Conservation (phyloP, 2,113 vertebrate species). For the Calonectris borealis region DNA sequence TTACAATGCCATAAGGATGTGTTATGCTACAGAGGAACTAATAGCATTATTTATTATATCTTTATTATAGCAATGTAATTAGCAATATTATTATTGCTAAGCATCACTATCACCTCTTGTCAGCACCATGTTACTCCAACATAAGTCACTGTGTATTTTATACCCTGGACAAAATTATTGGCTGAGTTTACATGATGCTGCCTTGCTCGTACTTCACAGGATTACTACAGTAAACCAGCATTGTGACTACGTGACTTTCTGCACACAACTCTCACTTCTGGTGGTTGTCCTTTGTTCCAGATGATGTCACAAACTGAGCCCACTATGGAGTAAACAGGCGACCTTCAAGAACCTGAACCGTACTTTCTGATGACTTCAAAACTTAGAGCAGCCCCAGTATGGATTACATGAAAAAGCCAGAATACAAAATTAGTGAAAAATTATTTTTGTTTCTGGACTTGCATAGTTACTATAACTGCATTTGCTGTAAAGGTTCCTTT, state of each 20-base stretch:
- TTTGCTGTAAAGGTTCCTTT: not conserved
- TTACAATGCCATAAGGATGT: conserved; percentile 59
- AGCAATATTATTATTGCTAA: conserved; percentile 64
- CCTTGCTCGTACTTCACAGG: not conserved
- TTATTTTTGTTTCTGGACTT: not conserved
- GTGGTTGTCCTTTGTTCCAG: not conserved
- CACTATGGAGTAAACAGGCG: not conserved
- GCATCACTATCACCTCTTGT: conserved; percentile 56
- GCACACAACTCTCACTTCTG: not conserved
- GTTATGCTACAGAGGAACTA: conserved; percentile 47
- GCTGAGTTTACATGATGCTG: conserved; percentile 11
- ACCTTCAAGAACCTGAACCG: not conserved
- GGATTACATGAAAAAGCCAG: not conserved
- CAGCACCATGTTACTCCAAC: conserved; percentile 31
- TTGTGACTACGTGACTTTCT: not conserved
- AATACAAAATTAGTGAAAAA: not conserved
- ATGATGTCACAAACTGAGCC: not conserved
- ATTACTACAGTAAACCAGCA: not conserved
- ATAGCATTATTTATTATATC: conserved; percentile 64
- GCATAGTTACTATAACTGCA: not conserved
- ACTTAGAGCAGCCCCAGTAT: not conserved
- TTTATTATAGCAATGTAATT: conserved; percentile 65
- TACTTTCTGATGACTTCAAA: not conserved
- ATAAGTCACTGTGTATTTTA: conserved; percentile 47
- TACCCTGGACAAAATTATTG: conserved; percentile 42